These are phyloP conservation scores for Hartigia nigra DNA, from an alignment of 2,888 invertebrate species.

Conservation along the genomic window DNA sequence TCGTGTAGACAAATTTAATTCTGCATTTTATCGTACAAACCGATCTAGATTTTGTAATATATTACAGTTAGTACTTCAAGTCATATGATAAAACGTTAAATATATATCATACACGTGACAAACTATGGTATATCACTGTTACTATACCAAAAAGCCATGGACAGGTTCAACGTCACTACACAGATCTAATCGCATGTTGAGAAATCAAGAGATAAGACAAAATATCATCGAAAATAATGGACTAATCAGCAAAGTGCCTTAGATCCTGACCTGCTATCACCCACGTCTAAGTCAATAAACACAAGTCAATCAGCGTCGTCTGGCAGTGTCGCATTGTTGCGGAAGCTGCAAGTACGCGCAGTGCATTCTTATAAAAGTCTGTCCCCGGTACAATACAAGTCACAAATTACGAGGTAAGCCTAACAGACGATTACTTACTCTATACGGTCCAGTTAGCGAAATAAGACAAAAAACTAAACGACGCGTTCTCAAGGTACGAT, in stretches of 20 bases:
- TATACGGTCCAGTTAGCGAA: background rate
- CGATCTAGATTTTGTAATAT: background rate
- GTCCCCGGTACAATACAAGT: background rate
- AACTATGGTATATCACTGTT: background rate
- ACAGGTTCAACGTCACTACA: background rate
- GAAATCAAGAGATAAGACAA: background rate
- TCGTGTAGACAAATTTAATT: background rate
- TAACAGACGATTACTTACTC: background rate
- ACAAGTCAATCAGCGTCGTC: background rate
- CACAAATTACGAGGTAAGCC: background rate
- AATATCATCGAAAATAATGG: background rate
- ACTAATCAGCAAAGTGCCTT: background rate
- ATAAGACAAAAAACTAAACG: background rate
- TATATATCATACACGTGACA: background rate
- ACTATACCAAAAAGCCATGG: background rate
- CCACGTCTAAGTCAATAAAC: background rate
- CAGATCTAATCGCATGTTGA: background rate
- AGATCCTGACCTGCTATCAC: background rate
- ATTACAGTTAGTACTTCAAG: background rate
- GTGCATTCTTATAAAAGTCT: background rate
- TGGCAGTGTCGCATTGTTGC: background rate
- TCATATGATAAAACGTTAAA: background rate
- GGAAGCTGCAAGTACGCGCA: background rate
- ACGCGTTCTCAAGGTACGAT: background rate
- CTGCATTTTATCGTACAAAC: background rate